Evolutionary conservation across 2,888 invertebrate species (phyloP).

Genomic region (Agrypnus murinus): DNA sequence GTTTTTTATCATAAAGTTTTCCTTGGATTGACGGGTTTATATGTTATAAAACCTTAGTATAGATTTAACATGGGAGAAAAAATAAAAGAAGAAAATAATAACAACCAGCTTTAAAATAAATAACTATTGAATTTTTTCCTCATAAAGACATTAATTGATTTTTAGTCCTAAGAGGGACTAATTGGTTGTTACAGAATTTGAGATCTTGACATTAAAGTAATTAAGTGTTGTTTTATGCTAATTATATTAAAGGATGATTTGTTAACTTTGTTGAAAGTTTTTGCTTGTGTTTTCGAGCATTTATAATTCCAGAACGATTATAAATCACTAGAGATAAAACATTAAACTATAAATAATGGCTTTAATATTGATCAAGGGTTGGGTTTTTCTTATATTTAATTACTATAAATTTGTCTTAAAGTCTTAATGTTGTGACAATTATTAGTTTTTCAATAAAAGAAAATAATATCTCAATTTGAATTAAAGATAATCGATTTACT

Average conservation of each 20-base stretch:
- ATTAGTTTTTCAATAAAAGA: no score
- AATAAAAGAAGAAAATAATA: background rate
- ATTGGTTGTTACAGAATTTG: constrained; percentile 22
- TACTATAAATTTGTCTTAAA: no score
- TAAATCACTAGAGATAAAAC: background rate
- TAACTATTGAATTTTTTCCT: background rate
- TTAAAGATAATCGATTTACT: no score
- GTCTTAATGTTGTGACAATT: no score
- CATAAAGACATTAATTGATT: constrained; percentile 12
- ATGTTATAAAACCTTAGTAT: background rate
- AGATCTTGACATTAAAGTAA: constrained; percentile 19
- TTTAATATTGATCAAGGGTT: no score
- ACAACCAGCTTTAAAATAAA: background rate
- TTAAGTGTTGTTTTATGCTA: constrained; percentile 25
- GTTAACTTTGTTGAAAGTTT: constrained; percentile 8
- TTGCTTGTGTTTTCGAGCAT: background rate
- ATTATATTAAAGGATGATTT: constrained; percentile 14
- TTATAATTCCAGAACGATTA: background rate
- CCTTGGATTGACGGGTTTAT: background rate
- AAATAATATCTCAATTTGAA: no score
- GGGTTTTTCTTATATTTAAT: no score
- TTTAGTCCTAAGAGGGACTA: constrained; percentile 14
- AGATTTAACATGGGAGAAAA: background rate
- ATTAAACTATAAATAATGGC: background rate
- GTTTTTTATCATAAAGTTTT: background rate